Conservation (phyloP, 1,140 invertebrate species). For the Oppia nitens region DNA sequence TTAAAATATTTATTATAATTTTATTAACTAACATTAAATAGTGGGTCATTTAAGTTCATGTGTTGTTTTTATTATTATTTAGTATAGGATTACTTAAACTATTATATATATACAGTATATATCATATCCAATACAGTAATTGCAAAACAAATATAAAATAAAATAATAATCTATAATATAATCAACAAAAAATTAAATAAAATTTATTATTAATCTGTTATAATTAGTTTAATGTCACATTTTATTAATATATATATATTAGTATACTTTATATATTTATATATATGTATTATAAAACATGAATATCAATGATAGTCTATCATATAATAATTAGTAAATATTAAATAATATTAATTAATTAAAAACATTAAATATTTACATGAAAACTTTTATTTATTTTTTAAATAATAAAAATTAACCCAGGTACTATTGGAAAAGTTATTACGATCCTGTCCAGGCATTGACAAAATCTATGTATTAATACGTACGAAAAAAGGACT, state of each 20-base stretch:
- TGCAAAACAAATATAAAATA: no score
- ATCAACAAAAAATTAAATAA: no score
- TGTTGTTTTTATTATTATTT: no score
- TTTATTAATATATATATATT: not conserved
- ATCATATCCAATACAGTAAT: no score
- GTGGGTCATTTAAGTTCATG: no score
- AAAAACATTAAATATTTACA: not conserved
- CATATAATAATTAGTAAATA: not conserved
- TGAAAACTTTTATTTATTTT: not conserved
- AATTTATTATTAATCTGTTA: no score
- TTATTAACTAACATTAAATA: no score
- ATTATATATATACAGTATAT: no score
- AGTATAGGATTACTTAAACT: no score
- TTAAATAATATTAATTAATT: not conserved
- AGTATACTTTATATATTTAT: not conserved
- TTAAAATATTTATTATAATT: no score
- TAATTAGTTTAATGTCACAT: no score
- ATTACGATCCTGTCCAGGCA: not conserved
- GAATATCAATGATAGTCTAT: not conserved
- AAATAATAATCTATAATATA: no score
- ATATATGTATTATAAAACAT: not conserved
- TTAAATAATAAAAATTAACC: not conserved
- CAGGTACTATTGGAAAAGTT: not conserved
- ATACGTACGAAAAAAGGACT: constrained; percentile 53
- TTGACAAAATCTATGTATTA: constrained; percentile 45